Conservation (phyloP, 2,113 vertebrate species). For the Ophthalmotilapia sp. region DNA sequence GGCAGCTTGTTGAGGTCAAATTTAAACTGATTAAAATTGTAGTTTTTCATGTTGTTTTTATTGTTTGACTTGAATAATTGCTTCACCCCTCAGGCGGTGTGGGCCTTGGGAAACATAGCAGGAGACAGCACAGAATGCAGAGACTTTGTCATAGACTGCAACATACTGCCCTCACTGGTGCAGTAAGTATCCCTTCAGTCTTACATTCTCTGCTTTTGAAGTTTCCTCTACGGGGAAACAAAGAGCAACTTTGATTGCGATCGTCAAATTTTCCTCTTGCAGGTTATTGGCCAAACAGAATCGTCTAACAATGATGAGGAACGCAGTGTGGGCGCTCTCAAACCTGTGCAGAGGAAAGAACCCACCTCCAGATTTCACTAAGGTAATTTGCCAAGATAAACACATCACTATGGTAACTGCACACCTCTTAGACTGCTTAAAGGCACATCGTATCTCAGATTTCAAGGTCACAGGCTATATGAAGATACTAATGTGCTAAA, state of each 20-base stretch:
- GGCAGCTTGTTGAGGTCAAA: neutral
- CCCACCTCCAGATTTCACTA: slow-evolving; percentile 94
- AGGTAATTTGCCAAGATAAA: slow-evolving; percentile 65
- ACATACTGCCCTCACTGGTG: slow-evolving; percentile 90
- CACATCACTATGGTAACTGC: slow-evolving; percentile 8
- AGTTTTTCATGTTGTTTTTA: neutral
- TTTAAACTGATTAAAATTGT: neutral
- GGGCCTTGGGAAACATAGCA: slow-evolving; percentile 98
- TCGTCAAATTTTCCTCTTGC: neutral
- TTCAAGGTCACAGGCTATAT: neutral
- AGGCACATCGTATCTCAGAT: slow-evolving; percentile 7
- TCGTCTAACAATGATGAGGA: slow-evolving; percentile 95
- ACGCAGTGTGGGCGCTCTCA: slow-evolving; percentile 96
- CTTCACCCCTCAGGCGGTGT: slow-evolving; percentile 81
- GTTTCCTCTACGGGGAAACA: neutral
- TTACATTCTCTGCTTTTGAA: neutral
- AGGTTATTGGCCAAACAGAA: slow-evolving; percentile 97
- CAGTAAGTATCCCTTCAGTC: slow-evolving; percentile 78
- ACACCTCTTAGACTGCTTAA: slow-evolving; percentile 69
- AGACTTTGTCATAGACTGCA: slow-evolving; percentile 96
- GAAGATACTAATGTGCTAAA: neutral
- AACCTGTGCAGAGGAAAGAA: slow-evolving; percentile 98
- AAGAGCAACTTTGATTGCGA: neutral
- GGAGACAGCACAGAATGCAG: slow-evolving; percentile 98
- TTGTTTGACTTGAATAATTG: neutral